Evolutionary conservation across 2,888 invertebrate genomes (phyloP), one percentile per base, ranked within the genome.

Genomic region (Ametastegia equiseti): DNA sequence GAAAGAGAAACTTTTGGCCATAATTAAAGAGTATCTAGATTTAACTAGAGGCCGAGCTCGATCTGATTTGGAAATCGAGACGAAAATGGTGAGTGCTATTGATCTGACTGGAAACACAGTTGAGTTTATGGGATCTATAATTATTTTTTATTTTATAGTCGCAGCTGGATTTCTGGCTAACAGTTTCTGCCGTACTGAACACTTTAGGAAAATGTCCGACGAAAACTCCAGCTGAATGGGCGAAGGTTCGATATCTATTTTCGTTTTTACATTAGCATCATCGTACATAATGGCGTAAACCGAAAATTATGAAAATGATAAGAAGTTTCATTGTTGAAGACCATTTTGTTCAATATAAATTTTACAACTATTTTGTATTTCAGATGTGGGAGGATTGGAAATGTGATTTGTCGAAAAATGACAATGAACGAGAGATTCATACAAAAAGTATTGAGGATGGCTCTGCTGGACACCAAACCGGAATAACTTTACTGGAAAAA

Each of bases 331-430:
- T n/a, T n/a, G n/a, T n/a, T n/a, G n/a, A n/a, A n/a, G n/a, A n/a
- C n/a, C n/a, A n/a, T n/a, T n/a, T n/a, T n/a, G n/a, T n/a, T n/a
- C n/a, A n/a, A n/a, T n/a, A n/a, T n/a, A n/a, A n/a, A 65, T 5
- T 39, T 27, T 30, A 23, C 19, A 71, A 1, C 19, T 33, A 36
- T 36, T 71, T 13, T 71, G 4, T n/a, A 15, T 71, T 67, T 7
- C 45, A 71, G 71, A 30, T 47, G 30, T 71, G 71, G 71, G 33
- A 71, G 30, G 71, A 71, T 71, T 71, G 71, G 71, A 47, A 71
- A 71, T 71, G n/a, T 27, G 71, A 36, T 67, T 47, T 47, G 47
- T 30, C 47, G 7, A 71, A 15, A 71, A 67, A 39, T 39, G 36
- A 67, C 2, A 9, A 39, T 19, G 36, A 67, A 39, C 39, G 65